phyloP scores from a whole-genome alignment of 2,113 vertebrate genomes.

The Larimichthys crocea region DNA sequence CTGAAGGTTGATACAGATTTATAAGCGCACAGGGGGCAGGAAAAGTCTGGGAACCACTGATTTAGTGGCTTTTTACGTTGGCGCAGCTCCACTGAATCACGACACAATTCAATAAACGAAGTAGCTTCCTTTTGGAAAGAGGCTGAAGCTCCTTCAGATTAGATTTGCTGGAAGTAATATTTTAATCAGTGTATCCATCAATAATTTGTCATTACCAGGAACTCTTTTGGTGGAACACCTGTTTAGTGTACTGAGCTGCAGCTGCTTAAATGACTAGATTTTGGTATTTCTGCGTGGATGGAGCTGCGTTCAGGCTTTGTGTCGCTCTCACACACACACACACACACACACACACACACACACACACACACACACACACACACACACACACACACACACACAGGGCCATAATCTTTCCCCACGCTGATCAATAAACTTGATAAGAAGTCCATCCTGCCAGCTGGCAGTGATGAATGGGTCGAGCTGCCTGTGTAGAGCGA shows the following conservation, averaged over 20 bases:
- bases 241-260: not conserved
- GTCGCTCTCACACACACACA: too few relatives aligned
- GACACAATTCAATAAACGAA: not conserved
- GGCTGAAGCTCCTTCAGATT: not conserved
- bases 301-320: constrained; percentile 23
- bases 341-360: too few relatives aligned
- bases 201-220: constrained; percentile 3
- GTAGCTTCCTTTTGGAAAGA: not conserved
- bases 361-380: not conserved
- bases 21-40: not conserved
- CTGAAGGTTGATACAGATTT: not conserved
- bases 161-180: not conserved
- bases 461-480: constrained; percentile 52
- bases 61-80: not conserved
- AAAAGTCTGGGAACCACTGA: not conserved
- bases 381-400: not conserved
- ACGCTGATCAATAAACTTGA: constrained; percentile 60
- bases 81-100: not conserved
- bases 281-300: not conserved
- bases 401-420: constrained; percentile 33
- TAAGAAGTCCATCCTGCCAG: constrained; percentile 52
- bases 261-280: constrained; percentile 11
- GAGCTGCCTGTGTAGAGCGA: not conserved
- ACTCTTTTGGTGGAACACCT: not conserved
- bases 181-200: not conserved